A percentile compares a stretch with the other conserved stretches of the same genome.
phyloP scores from a whole-genome alignment of 2,113 vertebrate genomes.

The Miniopterus natalensis region DNA sequence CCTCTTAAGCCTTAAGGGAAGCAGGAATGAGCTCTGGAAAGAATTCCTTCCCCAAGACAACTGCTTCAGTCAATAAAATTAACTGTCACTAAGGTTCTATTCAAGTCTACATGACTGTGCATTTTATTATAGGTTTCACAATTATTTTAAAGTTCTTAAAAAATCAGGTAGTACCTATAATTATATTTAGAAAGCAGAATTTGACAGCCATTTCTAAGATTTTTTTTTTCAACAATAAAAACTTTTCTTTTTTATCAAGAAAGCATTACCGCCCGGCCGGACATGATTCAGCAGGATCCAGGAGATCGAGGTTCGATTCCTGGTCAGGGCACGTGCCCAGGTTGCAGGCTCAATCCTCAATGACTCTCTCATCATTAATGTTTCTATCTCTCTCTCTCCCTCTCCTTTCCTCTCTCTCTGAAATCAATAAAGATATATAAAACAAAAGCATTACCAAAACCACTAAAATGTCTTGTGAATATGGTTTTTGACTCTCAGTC shows the following conservation, averaged over 20 bases:
- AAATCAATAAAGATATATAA: too few species aligned
- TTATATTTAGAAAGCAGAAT: conserved; percentile 3
- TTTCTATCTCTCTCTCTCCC: too few species aligned
- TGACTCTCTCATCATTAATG: too few species aligned
- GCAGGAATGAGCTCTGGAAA: not conserved
- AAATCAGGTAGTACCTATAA: not conserved
- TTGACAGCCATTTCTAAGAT: not conserved
- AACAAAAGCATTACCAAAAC: not conserved
- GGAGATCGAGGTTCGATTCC: too few species aligned
- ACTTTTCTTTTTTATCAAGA: not conserved
- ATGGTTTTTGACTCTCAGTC: not conserved
- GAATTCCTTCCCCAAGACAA: not conserved
- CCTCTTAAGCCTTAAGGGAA: too few species aligned
- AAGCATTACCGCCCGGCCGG: not conserved
- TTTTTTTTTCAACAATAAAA: not conserved
- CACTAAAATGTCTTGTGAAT: not conserved
- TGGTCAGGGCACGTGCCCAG: too few species aligned
- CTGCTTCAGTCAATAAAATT: not conserved
- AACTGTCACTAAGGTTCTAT: not conserved
- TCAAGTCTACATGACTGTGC: not conserved
- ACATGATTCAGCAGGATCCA: too few species aligned
- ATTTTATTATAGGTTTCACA: not conserved
- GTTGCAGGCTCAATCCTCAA: too few species aligned
- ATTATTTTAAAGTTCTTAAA: not conserved
- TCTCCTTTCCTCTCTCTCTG: too few species aligned